Base-by-base conservation (phyloP, 2,888 invertebrate genomes). In the Cancer borealis region DNA sequence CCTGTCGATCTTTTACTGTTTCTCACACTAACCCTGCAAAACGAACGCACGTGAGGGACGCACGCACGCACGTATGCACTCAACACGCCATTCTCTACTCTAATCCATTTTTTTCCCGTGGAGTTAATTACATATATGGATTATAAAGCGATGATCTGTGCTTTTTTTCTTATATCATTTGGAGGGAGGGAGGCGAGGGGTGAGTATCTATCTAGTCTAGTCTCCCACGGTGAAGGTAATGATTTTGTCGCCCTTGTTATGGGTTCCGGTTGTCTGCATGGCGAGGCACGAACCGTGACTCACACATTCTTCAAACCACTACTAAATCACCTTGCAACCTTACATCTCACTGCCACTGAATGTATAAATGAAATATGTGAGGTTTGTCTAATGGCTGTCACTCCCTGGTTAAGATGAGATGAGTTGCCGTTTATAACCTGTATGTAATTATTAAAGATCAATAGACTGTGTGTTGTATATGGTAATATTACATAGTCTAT, bases 31-130 rank as follows among this genome's bases (percentile, higher is more conserved):
- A 2, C 54, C 17, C 10, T 54, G 3, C 17, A 8, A 90, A 47
- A 49, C 26, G 54, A 21, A 90, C 30, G 17, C 30, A 90, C 46
- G 49, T 89, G 47, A 46, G 49, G 45, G 39, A 45, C 26, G 79
- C 89, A 93, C 60, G 89, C 54, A 66, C 54, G 47, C 89, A 88
- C 89, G 45, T 89, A 60, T 88, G 60, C 39, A 89, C 89, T 66
- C 89, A 88, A 93, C 89, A 88, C 73, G 73, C 26, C 26, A 73
- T 89, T 73, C n/a, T 73, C 73, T 49, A 17, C 17, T 1, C 17
- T 66, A 17, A 17, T 66, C 17, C 60, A 17, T 73, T 66, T 66
- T 66, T 73, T 73, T 54, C 8, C 39, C 73, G 2, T 21, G 0
- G 6, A 26, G 73, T 26, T 73, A 10, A 73, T 73, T 26, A 73